Evolutionary conservation across 2,797 vertebrate species (phyloP).

Genomic region (Gephyroberyx darwinii): DNA sequence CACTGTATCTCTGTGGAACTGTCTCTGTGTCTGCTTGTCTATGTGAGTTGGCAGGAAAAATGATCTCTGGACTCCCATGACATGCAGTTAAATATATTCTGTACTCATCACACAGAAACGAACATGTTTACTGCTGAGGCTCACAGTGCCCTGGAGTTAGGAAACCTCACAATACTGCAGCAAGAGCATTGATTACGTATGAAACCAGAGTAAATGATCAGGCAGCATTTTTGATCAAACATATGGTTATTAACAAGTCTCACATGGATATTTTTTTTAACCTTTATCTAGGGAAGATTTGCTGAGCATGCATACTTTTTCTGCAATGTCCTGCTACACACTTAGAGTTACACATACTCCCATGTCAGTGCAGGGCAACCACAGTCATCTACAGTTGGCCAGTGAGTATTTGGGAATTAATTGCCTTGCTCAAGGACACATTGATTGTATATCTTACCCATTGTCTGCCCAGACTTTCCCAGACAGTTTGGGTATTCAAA

Average conservation of each 20-base stretch:
- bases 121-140: not conserved
- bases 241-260: not conserved
- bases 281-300: not conserved
- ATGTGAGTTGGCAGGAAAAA: too few species aligned
- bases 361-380: not conserved
- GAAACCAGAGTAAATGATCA: slow-evolving; percentile 15
- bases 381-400: not conserved
- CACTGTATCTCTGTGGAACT: too few species aligned
- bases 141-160: not conserved
- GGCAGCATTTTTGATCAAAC: slow-evolving; percentile 17
- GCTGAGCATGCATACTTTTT: not conserved
- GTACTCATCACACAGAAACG: not conserved
- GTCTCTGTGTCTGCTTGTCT: too few species aligned
- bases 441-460: too few species aligned
- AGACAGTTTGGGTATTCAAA: too few species aligned
- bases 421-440: too few species aligned
- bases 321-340: not conserved
- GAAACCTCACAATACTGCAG: not conserved
- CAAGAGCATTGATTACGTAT: slow-evolving; percentile 21
- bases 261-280: slow-evolving; percentile 1
- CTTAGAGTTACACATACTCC: not conserved
- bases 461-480: too few species aligned
- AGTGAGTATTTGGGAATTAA: too few species aligned
- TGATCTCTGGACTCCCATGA: too few species aligned
- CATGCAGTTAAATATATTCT: too few species aligned